Conservation (phyloP, 2,797 vertebrate genomes). For the Cuculus canorus region DNA sequence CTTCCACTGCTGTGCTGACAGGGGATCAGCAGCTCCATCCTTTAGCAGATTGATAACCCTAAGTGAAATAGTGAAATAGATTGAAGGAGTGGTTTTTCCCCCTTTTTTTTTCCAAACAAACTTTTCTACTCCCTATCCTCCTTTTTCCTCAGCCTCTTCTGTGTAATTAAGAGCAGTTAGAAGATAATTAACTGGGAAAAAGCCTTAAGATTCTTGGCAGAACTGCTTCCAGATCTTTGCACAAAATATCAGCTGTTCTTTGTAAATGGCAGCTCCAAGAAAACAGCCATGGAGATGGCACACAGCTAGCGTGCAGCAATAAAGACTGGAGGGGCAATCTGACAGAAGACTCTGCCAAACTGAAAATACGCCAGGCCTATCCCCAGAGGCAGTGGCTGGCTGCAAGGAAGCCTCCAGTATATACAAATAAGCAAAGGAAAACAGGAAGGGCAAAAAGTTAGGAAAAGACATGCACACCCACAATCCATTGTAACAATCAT, state of each 20-base stretch:
- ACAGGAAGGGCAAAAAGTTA: not conserved
- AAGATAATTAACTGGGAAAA: not conserved
- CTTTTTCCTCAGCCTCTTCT: not conserved
- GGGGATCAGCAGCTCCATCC: not conserved
- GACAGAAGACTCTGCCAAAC: not conserved
- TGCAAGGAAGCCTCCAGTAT: not conserved
- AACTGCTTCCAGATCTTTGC: not conserved
- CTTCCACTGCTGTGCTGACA: not conserved
- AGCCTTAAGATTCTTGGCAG: not conserved
- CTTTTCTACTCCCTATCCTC: not conserved
- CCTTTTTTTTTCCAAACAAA: too few relatives aligned
- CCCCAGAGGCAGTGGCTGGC: not conserved
- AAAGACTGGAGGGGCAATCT: not conserved
- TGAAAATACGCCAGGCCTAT: not conserved
- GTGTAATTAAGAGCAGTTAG: not conserved
- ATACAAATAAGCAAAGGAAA: not conserved
- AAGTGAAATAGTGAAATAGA: rapidly evolving
- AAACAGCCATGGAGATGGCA: not conserved
- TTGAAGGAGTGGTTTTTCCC: rapidly evolving
- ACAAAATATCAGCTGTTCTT: not conserved
- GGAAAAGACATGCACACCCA: not conserved
- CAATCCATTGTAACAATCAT: conserved; percentile 71
- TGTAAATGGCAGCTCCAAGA: not conserved
- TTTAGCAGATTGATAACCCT: not conserved
- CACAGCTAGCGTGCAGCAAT: not conserved